Evolutionary conservation across 2,888 invertebrate species (phyloP), one percentile per base, ranked within the genome.

Genomic region (Poecilobothrus nobilitatus): DNA sequence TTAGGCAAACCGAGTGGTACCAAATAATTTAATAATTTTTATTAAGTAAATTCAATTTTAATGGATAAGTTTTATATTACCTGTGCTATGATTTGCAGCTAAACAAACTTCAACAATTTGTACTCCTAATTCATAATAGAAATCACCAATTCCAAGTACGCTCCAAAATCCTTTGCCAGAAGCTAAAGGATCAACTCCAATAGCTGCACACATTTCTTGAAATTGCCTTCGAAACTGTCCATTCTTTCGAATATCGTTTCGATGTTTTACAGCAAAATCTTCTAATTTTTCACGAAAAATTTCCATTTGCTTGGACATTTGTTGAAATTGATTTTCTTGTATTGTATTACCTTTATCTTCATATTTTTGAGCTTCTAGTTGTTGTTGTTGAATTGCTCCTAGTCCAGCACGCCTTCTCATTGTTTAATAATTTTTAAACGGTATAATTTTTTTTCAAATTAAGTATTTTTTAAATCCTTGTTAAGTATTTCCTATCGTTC

Each of bases 141-240:
- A 99, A 79, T 98, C 98, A 44, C 99, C 98, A 76, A 99, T 95
- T n/a, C 99, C 90, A 73, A 99, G 84, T 71, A 98, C 94, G 2
- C 95, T 95, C 99, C 99, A 99, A 82, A 99, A 98, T 0, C 98
- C 94, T 84, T 95, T 95, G 68, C 91, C 92, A 1, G 96, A 96
- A 0, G 98, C 95, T 67, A 99, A 81, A 0, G 99, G 99, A 81
- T 99, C 99, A 0, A 99, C 99, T 0, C 82, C 99, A 71, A 99
- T 97, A 1, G 95, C 92, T 0, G 98, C 94, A 82, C 99, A 99
- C 99, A 99, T 99, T 82, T 97, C 95, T 77, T 97, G 97, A 79
- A 99, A 99, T 81, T 98, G 97, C 68, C 91, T 86, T 53, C 99
- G 87, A 78, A 99, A 99, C 75, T 93, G 91, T 0, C 97, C 88